Evolutionary conservation across 1,140 invertebrate genomes (phyloP), one percentile per base, ranked within the genome.

Genomic region (Eupeodes corollae): DNA sequence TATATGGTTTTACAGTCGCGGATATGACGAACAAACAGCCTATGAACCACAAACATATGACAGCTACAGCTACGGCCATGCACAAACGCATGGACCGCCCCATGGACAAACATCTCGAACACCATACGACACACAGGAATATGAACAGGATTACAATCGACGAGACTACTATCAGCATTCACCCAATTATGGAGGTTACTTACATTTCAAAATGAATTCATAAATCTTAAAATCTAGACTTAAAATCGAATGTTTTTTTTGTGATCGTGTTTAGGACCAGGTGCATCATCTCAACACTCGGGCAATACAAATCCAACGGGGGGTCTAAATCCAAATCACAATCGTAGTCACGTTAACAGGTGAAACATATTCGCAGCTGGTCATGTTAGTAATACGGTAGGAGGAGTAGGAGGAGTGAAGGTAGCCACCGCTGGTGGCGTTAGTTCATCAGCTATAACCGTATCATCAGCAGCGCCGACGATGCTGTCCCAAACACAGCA

Each of bases 261-360:
- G 21, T 26, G 21, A 26, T 26, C 3, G 8, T 26, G n/a, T 26
- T 51, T 53, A 21, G 48, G 43, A 19, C 13, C 42, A 19, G 43
- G 35, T 14, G 21, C 14, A 1, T 8, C 42, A 21, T 39, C 43
- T n/a, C 62, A 65, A 43, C 21, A 26, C 21, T 26, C 21, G 21
- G 21, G 21, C 21, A 26, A 26, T 8, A 47, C 51, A 12, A 66
- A 63, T 52, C 48, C 56, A 16, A 66, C 63, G 30, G 53, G 52
- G 21, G 63, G 57, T 32, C 52, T 63, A 16, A 66, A 54, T 53
- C 57, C 63, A 8, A 66, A 60, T 53, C 63, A 67, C 44, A 66
- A 63, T 59, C 63, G 63, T 44, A 67, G 53, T 26, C 63, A 67
- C 40, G 63, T 67, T 56, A 67, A 67, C 32, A 67, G 63, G 63